phyloP scores from a whole-genome alignment of 2,113 vertebrate species.

The Daphoenositta chrysoptera region DNA sequence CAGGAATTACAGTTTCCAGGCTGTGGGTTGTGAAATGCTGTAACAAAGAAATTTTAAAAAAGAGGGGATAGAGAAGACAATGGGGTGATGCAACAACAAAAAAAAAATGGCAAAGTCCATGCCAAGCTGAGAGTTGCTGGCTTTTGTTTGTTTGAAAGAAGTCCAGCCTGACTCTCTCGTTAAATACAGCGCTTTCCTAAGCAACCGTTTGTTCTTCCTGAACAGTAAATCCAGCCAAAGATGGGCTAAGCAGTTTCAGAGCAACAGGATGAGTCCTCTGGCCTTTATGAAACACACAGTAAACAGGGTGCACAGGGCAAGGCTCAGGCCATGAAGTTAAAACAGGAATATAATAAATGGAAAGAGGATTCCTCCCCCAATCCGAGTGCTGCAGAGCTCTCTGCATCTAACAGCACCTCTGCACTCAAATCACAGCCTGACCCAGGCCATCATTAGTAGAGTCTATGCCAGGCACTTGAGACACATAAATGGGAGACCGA shows the following conservation, averaged over 20 bases:
- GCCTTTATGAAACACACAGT: slow-evolving; percentile 34
- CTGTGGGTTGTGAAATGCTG: neutral
- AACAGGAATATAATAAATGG: neutral
- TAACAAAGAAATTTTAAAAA: neutral
- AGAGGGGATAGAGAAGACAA: neutral
- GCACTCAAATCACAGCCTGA: neutral
- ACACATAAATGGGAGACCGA: neutral
- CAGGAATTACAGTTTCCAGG: neutral
- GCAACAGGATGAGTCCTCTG: slow-evolving; percentile 23
- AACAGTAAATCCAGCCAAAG: neutral
- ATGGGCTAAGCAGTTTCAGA: neutral
- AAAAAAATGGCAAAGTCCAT: neutral
- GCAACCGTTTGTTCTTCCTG: neutral
- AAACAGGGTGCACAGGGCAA: neutral
- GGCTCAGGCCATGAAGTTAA: neutral
- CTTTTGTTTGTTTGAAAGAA: slow-evolving; percentile 22
- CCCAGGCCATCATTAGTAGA: neutral
- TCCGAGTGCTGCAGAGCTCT: neutral
- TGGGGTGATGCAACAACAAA: neutral
- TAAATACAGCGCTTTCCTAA: neutral
- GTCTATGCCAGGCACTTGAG: neutral
- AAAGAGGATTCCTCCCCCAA: neutral
- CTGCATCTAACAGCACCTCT: neutral
- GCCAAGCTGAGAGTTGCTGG: neutral
- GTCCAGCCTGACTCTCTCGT: neutral